Base-by-base conservation (phyloP, 1,140 invertebrate genomes). In the Helicoverpa armigera region DNA sequence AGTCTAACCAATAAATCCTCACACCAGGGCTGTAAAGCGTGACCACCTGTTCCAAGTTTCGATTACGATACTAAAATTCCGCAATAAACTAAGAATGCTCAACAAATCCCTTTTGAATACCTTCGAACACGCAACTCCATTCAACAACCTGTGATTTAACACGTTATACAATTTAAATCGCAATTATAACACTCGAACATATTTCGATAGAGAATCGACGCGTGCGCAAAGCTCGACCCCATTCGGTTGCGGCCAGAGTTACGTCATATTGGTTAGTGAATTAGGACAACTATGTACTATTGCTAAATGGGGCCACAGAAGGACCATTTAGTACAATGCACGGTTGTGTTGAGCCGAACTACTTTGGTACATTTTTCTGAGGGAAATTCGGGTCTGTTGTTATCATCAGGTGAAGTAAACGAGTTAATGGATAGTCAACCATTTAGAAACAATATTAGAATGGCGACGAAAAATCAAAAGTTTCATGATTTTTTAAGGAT, bases 221-320 rank as follows among this genome's bases (percentile, higher is more conserved):
- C 50, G 75, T 77, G 61, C 61, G 61, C 75, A 77, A 77, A 67
- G 61, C 75, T 65, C 61, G 75, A 77, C 75, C 75, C 75, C 75
- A 77, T 77, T 77, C 75, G 75, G 14, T 48, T 77, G 75, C 61
- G 75, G 75, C 60, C 48, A 13, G 16, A 53, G 23, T 77, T 77
- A 77, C 75, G 75, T 77, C 75, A 77, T 77, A 67, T 65, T 77
- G 75, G 75, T 77, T 77, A 65, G 75, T 50, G 61, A 77, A 77
- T 77, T 77, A 77, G 75, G 75, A 77, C 75, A 51, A 56, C 23
- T 65, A 54, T 65, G 60, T 77, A 77, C 61, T 77, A 12, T 43
- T 16, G 43, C 18, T 31, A 12, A 14, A 18, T 54, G 29, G 14
- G 69, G 69, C 3, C 50, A 72, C 69, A 72, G 69, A 72, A 72